Conservation (phyloP, 2,113 vertebrate species). For the Peucedramus taeniatus region DNA sequence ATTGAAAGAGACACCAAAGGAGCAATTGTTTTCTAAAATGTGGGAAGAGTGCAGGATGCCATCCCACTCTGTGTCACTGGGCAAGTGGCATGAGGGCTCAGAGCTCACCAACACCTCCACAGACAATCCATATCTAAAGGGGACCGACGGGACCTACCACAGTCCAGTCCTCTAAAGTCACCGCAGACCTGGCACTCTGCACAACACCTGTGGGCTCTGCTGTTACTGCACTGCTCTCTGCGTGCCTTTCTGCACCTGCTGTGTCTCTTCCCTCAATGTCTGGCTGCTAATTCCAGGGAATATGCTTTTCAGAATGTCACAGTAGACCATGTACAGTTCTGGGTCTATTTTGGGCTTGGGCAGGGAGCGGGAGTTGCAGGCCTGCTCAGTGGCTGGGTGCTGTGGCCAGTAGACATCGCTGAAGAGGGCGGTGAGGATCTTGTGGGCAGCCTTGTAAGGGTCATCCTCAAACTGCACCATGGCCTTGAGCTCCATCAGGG, state of each 20-base stretch:
- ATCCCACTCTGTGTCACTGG: neutral
- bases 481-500: constrained; percentile 56
- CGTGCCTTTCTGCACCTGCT: neutral
- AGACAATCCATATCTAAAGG: neutral
- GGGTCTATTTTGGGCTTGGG: constrained; percentile 47
- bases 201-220: neutral
- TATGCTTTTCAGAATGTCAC: constrained; percentile 47
- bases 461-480: constrained; percentile 57
- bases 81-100: constrained; percentile 26
- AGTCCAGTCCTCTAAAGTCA: neutral
- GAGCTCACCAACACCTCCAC: constrained; percentile 32
- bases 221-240: neutral
- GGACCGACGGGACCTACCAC: neutral
- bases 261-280: neutral
- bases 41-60: neutral
- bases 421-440: constrained; percentile 42
- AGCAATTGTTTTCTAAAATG: neutral
- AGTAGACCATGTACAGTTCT: constrained; percentile 53
- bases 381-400: neutral
- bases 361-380: constrained; percentile 23
- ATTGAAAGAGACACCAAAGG: constrained; percentile 19
- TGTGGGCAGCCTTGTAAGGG: constrained; percentile 58
- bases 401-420: constrained; percentile 35
- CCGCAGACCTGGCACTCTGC: fast-evolving
- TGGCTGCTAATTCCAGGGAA: constrained; percentile 51